Base-by-base conservation (phyloP, 2,113 vertebrate species). In the Gracilinanus agilis region DNA sequence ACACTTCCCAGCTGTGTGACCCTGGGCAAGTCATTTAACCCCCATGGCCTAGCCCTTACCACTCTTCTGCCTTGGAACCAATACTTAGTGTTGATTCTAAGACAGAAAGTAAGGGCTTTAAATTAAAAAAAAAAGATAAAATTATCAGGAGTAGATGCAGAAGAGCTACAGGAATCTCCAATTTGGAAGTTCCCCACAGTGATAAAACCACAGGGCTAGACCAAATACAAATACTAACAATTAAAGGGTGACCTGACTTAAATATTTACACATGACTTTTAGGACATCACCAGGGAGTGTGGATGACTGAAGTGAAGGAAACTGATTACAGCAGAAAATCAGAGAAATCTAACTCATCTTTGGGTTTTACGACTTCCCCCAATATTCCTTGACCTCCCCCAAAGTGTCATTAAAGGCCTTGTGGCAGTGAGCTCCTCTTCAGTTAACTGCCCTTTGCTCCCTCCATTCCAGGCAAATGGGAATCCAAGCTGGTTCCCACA, bases 341-440 rank as follows among this genome's bases (percentile, higher is more conserved):
- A 88, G 89, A 92, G 11, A 58, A 55, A 75, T 29, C 12, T 2
- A 7, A 13, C 3, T 67, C 61, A 25, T 61, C 11, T 23, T 34
- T 27, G 16, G 29, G 34, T 34, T 67, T 67, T 34, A 34, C 10
- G 11, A 12, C 61, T 67, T 34, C 11, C 61, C 61, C 34, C 61
- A 27, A 67, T 67, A 67, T 67, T 55, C 89, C 93, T 92, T 95
- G 24, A 27, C 53, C n/a, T n/a, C n/a, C n/a, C n/a, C n/a, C n/a
- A n/a, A n/a, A n/a, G n/a, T n/a, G n/a, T 91, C 89, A 55, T 49
- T 2, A 53, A 93, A 40, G 56, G 6, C 54, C 44, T 90, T n/a
- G n/a, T 90, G 27, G 61, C 58, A 55, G n/a, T 44, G 94, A 92
- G n/a, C 24, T 88, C 0, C 24, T 61, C 0, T 9, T 29, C 1